These are phyloP conservation scores for Lampris incognitus DNA, from an alignment of 2,113 vertebrate species.

Conservation along the genomic window DNA sequence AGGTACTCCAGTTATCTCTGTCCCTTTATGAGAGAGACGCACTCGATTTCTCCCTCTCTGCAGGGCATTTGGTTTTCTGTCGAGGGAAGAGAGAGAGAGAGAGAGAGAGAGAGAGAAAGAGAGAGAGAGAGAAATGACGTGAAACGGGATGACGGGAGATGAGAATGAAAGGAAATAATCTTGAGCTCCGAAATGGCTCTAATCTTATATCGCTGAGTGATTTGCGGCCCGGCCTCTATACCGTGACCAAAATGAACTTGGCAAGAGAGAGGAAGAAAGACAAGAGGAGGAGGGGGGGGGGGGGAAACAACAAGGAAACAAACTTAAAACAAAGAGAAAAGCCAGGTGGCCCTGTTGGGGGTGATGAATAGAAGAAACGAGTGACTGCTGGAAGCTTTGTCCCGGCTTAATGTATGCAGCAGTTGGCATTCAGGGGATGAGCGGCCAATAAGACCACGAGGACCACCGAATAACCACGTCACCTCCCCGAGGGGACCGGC, in stretches of 20 bases:
- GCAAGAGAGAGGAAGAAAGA: background rate
- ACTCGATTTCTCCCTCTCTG: slow-evolving; percentile 26
- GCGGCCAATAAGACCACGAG: slow-evolving; percentile 46
- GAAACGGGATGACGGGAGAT: slow-evolving; percentile 20
- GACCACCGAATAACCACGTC: slow-evolving; percentile 55
- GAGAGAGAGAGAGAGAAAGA: slow-evolving; percentile 8
- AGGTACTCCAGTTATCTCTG: slow-evolving; percentile 51
- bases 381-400: slow-evolving; percentile 11
- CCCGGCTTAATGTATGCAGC: slow-evolving; percentile 42
- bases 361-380: slow-evolving; percentile 7
- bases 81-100: slow-evolving; percentile 6
- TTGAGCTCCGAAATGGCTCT: background rate
- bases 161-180: background rate
- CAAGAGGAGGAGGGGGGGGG: background rate
- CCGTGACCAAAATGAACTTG: background rate
- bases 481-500: slow-evolving; percentile 15
- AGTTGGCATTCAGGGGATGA: slow-evolving; percentile 48
- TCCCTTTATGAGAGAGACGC: slow-evolving; percentile 35
- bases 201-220: background rate
- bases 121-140: background rate
- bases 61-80: slow-evolving; percentile 26
- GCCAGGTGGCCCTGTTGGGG: background rate
- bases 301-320: slow-evolving; percentile 9
- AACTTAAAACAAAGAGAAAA: background rate
- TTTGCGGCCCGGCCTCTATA: background rate